phyloP scores from a whole-genome alignment of 2,888 invertebrate species.

The Graphium colonna region DNA sequence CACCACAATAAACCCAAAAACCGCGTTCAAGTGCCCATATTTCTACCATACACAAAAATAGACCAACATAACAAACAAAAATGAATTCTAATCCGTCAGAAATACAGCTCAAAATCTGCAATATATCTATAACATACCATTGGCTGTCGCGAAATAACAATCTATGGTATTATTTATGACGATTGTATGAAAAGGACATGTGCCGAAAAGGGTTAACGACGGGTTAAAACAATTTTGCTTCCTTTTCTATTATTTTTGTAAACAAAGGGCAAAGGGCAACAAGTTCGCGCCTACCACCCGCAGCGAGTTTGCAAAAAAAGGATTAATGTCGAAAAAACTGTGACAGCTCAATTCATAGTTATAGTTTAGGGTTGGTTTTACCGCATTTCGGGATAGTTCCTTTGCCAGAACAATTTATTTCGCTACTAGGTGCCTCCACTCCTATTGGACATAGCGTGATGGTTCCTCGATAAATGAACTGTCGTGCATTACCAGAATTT shows the following conservation, averaged over 20 bases:
- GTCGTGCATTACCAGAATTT: too few relatives aligned
- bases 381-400: conserved; percentile 1
- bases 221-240: conserved; percentile 67
- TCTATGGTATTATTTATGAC: conserved; percentile 16
- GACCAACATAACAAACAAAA: conserved; percentile 11
- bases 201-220: conserved; percentile 63
- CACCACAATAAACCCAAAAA: conserved; percentile 44
- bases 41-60: conserved; percentile 26
- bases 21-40: conserved; percentile 35
- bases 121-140: conserved; percentile 15
- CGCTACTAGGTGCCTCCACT: too few relatives aligned
- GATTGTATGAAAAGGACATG: conserved; percentile 44
- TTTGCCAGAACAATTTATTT: too few relatives aligned
- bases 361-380: conserved; percentile 19
- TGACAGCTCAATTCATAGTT: conserved; percentile 46
- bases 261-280: conserved; percentile 66
- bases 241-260: conserved; percentile 57
- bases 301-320: conserved; percentile 46
- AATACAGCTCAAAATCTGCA: conserved; percentile 24
- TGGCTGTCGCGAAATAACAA: conserved; percentile 17
- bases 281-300: conserved; percentile 65
- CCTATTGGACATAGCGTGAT: too few relatives aligned
- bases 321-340: conserved; percentile 47
- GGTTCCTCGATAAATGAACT: too few relatives aligned
- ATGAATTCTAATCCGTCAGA: conserved; percentile 7